phyloP scores from a whole-genome alignment of 1,140 invertebrate genomes.

The Ceratina japonica region DNA sequence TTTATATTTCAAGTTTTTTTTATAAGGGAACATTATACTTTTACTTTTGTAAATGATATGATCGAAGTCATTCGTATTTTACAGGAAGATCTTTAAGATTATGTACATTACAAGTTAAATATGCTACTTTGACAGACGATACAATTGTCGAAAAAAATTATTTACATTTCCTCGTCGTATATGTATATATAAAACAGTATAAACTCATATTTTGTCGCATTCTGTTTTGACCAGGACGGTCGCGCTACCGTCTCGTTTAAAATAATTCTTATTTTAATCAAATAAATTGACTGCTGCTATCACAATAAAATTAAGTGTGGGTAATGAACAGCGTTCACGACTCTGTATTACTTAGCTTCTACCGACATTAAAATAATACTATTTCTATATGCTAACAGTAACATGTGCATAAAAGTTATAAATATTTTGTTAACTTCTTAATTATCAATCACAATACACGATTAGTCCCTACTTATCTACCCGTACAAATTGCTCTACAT shows the following conservation, averaged over 20 bases:
- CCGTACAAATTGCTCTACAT: slow-evolving; percentile 42
- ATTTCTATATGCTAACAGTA: slow-evolving; percentile 43
- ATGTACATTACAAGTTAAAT: slow-evolving; percentile 22
- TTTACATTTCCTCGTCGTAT: slow-evolving; percentile 20
- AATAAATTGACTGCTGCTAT: slow-evolving; percentile 38
- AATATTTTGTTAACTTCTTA: slow-evolving; percentile 39
- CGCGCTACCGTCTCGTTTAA: neutral
- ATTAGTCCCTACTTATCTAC: slow-evolving; percentile 39
- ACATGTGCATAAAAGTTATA: slow-evolving; percentile 40
- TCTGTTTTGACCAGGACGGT: neutral
- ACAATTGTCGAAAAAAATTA: slow-evolving; percentile 2
- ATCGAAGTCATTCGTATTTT: slow-evolving; percentile 13
- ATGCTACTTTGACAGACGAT: neutral
- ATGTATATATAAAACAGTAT: slow-evolving; percentile 20
- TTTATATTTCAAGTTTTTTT: neutral
- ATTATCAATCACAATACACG: slow-evolving; percentile 32
- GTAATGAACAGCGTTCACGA: slow-evolving; percentile 28
- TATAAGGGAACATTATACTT: slow-evolving; percentile 13
- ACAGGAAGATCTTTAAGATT: neutral
- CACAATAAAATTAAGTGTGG: slow-evolving; percentile 48
- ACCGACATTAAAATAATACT: slow-evolving; percentile 33
- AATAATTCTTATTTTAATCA: slow-evolving; percentile 27
- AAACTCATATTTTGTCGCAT: slow-evolving; percentile 14
- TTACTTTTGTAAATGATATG: slow-evolving; percentile 8
- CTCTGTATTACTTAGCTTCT: slow-evolving; percentile 31